Percentiles rank a stretch among this genome's conserved stretches.
phyloP scores from a whole-genome alignment of 2,888 invertebrate species.

The Lissonota sp. region DNA sequence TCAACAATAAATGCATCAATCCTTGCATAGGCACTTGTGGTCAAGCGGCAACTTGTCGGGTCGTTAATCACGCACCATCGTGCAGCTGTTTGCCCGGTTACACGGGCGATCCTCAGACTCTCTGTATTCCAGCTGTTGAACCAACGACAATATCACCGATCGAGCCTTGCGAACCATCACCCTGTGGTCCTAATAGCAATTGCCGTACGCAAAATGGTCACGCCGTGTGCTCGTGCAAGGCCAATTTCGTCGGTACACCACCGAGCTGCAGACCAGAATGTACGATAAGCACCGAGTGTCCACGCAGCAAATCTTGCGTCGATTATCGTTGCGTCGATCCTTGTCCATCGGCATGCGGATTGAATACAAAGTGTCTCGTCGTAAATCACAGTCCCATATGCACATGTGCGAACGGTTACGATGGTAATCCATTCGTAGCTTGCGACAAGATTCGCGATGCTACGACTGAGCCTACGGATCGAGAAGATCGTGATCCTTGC shows the following conservation, averaged over 20 bases:
- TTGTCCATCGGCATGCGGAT: slow-evolving; percentile 92
- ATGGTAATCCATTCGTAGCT: slow-evolving; percentile 92
- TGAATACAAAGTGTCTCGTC: slow-evolving; percentile 92
- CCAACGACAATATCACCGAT: slow-evolving; percentile 71
- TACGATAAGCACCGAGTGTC: slow-evolving; percentile 92
- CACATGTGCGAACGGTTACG: slow-evolving; percentile 91
- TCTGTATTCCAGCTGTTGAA: slow-evolving; percentile 81
- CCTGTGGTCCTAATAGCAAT: slow-evolving; percentile 93
- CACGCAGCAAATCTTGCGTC: slow-evolving; percentile 92
- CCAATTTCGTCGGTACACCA: slow-evolving; percentile 90
- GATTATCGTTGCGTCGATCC: slow-evolving; percentile 93
- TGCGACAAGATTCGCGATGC: slow-evolving; percentile 87
- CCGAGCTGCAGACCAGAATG: slow-evolving; percentile 93
- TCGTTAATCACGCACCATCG: slow-evolving; percentile 92
- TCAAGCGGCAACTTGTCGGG: slow-evolving; percentile 91
- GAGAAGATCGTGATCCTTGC: slow-evolving; percentile 88
- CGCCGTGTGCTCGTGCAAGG: slow-evolving; percentile 92
- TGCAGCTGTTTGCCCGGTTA: slow-evolving; percentile 92
- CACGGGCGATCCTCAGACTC: slow-evolving; percentile 90
- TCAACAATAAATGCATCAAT: slow-evolving; percentile 93
- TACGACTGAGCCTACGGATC: slow-evolving; percentile 76
- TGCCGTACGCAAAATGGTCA: slow-evolving; percentile 91
- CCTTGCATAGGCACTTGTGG: slow-evolving; percentile 94
- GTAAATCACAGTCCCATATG: slow-evolving; percentile 95
- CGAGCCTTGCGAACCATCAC: slow-evolving; percentile 91